Evolutionary conservation across 2,797 vertebrate genomes (phyloP), one percentile per base, ranked within the genome.

Genomic region (Enoplosus armatus): DNA sequence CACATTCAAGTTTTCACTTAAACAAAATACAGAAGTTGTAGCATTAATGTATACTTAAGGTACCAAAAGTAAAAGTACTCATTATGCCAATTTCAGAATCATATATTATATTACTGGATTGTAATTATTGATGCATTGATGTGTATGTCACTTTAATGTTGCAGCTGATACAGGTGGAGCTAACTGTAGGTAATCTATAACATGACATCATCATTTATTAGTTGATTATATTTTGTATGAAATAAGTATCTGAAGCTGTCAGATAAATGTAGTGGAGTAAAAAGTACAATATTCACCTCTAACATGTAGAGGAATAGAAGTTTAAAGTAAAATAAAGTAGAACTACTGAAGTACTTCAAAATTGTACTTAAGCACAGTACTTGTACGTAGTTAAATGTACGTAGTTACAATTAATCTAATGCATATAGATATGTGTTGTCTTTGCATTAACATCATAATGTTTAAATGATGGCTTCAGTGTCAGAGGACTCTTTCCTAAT

Each of bases 81-180:
- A 8, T 50, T 0, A 1, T 33, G 8, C 5, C 26, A 4, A 22
- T 56, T 41, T 60, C 11, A 27, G 26, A 48, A 12, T 41, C 33
- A 14, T 18, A 27, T 35, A 15, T 20, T 8, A 18, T n/a, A n/a
- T 26, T 59, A 20, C 6, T 24, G 14, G 9, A 37, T 8, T 24
- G 11, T 63, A 20, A 43, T 33, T 73, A 43, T 4, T n/a, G 18
- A 37, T 72, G n/a, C n/a, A 33, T 73, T n/a, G 7, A 64, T 53
- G 16, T 37, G 7, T 15, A 1, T 20, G 10, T 31, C 43, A 45
- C 29, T 26, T 37, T 16, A 22, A 26, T 55, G 31, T 10, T 62
- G 26, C 39, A 31, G 33, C 24, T 65, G 12, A 5, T 35, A 45
- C 39, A n/a, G 1, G 8, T 41, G 1, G 37, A 39, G 11, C 47